Percentiles rank a stretch among this genome's conserved stretches.
Evolutionary conservation across 2,888 invertebrate species (phyloP).

Genomic region (Sesia bembeciformis): DNA sequence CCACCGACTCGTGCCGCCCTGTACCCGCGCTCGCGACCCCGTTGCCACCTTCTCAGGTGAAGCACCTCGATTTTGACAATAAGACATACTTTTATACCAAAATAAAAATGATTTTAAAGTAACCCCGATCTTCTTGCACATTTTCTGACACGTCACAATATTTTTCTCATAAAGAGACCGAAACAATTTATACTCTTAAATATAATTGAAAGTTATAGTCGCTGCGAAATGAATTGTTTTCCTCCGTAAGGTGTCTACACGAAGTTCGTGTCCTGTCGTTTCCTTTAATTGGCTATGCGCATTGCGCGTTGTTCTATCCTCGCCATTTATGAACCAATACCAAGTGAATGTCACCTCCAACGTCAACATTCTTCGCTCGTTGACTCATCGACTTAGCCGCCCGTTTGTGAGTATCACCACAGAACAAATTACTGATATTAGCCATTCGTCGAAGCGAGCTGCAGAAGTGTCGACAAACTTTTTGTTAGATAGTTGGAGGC

Average conservation of each 20-base stretch:
- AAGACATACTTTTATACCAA: constrained; percentile 6
- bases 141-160: constrained; percentile 25
- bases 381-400: constrained; percentile 22
- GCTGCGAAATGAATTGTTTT: constrained; percentile 40
- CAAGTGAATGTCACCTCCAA: constrained; percentile 22
- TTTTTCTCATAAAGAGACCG: not conserved
- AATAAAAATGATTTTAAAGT: not conserved
- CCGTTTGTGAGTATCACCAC: not conserved
- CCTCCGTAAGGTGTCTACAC: constrained; percentile 37
- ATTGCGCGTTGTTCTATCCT: constrained; percentile 41
- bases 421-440: not conserved
- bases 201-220: constrained; percentile 52
- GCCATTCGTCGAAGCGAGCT: constrained; percentile 19
- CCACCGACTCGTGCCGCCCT: constrained; percentile 46
- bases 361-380: constrained; percentile 26
- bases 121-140: constrained; percentile 2
- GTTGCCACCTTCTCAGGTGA: constrained; percentile 29
- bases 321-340: constrained; percentile 30
- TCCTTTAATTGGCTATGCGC: constrained; percentile 52
- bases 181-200: constrained; percentile 26
- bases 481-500: constrained; percentile 32
- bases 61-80: constrained; percentile 52
- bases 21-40: constrained; percentile 11
- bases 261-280: constrained; percentile 47
- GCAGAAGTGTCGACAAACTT: constrained; percentile 30